Percentiles rank a stretch among this genome's conserved stretches.
These are phyloP conservation scores for Schizotus pectinicornis DNA, from an alignment of 2,888 invertebrate genomes.

Conservation along the genomic window DNA sequence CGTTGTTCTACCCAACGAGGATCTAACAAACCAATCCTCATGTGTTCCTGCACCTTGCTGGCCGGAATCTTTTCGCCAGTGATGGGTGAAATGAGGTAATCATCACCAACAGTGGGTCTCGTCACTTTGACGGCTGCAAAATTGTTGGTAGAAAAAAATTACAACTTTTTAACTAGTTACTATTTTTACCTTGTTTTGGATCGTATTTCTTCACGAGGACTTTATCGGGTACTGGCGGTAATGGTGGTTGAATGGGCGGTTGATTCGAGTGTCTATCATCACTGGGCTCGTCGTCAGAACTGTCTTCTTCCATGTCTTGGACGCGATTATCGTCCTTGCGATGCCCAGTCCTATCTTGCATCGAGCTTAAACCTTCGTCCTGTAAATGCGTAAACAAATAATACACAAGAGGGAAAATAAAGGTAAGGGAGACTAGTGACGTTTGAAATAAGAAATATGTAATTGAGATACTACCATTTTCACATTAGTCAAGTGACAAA, in stretches of 20 bases:
- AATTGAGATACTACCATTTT: too few species aligned
- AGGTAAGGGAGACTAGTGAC: too few species aligned
- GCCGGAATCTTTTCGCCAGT: slow-evolving; percentile 98
- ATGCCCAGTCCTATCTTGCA: slow-evolving; percentile 69
- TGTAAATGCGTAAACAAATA: slow-evolving; percentile 23
- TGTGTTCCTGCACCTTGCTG: slow-evolving; percentile 96
- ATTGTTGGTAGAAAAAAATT: slow-evolving; percentile 5
- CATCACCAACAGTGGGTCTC: slow-evolving; percentile 74
- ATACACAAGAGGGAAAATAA: slow-evolving; percentile 4
- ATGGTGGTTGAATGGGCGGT: slow-evolving; percentile 64
- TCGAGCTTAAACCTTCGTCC: slow-evolving; percentile 66
- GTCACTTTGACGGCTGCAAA: slow-evolving; percentile 62
- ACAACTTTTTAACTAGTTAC: slow-evolving; percentile 10
- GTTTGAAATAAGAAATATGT: too few species aligned
- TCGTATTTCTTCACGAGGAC: slow-evolving; percentile 97
- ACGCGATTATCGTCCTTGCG: slow-evolving; percentile 68
- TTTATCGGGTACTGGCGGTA: slow-evolving; percentile 89
- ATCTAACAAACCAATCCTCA: slow-evolving; percentile 95
- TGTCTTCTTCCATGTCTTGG: slow-evolving; percentile 93
- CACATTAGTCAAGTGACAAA: too few species aligned
- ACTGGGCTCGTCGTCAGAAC: slow-evolving; percentile 71
- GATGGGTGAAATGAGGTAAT: slow-evolving; percentile 96
- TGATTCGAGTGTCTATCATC: slow-evolving; percentile 48
- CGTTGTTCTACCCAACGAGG: slow-evolving; percentile 98
- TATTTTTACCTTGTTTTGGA: slow-evolving; percentile 76